Percentiles rank a stretch among this genome's conserved stretches.
These are phyloP conservation scores for Chironomus tepperi DNA, from an alignment of 1,140 invertebrate genomes.

Conservation along the genomic window DNA sequence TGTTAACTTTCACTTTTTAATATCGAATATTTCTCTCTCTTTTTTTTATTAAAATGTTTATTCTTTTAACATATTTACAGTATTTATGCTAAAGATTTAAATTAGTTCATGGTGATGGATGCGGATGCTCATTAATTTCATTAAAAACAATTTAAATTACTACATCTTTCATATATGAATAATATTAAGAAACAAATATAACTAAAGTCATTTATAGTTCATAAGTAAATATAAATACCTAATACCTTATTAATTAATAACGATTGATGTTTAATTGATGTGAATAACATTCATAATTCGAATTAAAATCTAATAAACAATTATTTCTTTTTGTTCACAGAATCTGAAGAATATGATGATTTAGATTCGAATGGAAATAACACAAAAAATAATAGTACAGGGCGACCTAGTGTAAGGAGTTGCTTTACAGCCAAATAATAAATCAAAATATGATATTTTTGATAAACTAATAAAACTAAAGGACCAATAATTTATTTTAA, in stretches of 20 bases:
- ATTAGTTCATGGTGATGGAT: background rate
- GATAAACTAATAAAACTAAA: background rate
- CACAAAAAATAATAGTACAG: background rate
- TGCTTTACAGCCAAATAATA: background rate
- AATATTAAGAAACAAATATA: background rate
- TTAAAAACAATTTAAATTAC: background rate
- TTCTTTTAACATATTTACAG: background rate
- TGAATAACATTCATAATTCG: background rate
- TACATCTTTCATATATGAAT: background rate
- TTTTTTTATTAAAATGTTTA: background rate
- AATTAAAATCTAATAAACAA: background rate
- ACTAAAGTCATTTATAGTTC: background rate
- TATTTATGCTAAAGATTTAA: slow-evolving; percentile 14
- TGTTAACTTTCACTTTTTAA: background rate
- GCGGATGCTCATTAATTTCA: background rate
- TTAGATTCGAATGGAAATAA: background rate
- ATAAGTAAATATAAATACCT: slow-evolving; percentile 2
- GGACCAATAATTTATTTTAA: slow-evolving; percentile 5
- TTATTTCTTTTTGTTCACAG: background rate
- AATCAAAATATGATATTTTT: background rate
- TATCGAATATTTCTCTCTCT: background rate
- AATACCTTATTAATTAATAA: background rate
- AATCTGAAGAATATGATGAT: background rate
- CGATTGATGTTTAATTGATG: background rate
- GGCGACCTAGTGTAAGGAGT: background rate